phyloP scores from a whole-genome alignment of 2,797 vertebrate genomes.

The Hozukius guyotensis region DNA sequence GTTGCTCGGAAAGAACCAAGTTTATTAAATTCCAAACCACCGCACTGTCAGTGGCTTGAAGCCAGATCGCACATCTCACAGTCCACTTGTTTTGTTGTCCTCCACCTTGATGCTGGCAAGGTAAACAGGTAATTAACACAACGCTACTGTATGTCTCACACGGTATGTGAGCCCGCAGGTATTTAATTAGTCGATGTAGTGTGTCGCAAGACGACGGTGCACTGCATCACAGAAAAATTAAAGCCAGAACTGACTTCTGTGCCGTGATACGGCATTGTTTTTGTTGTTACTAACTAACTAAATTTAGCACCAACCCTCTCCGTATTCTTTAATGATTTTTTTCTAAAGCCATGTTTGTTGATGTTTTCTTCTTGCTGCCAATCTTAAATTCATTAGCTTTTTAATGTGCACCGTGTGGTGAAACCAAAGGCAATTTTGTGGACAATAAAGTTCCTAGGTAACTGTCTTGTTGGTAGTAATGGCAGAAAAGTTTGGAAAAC shows the following conservation, averaged over 20 bases:
- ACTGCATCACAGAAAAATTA: background rate
- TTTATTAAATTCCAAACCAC: background rate
- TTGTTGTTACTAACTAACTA: background rate
- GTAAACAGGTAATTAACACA: background rate
- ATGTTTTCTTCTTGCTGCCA: background rate
- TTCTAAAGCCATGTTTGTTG: background rate
- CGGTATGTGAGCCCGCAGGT: background rate
- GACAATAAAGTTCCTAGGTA: background rate
- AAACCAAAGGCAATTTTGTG: background rate
- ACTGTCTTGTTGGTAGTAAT: background rate
- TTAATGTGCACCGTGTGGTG: background rate
- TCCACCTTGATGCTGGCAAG: background rate
- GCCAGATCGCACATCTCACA: background rate
- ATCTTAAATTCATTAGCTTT: background rate
- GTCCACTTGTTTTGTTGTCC: background rate
- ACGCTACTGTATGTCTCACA: background rate
- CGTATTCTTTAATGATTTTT: background rate
- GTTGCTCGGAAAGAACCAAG: background rate
- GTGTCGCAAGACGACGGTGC: background rate
- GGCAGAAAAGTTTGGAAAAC: slow-evolving; percentile 10
- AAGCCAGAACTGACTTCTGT: background rate
- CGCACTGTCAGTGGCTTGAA: background rate
- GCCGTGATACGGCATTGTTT: fast-evolving
- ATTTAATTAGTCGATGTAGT: background rate
- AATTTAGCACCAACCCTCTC: background rate